Percentiles rank a stretch among this genome's conserved stretches.
phyloP scores from a whole-genome alignment of 2,797 vertebrate species.

The Pterois miles region DNA sequence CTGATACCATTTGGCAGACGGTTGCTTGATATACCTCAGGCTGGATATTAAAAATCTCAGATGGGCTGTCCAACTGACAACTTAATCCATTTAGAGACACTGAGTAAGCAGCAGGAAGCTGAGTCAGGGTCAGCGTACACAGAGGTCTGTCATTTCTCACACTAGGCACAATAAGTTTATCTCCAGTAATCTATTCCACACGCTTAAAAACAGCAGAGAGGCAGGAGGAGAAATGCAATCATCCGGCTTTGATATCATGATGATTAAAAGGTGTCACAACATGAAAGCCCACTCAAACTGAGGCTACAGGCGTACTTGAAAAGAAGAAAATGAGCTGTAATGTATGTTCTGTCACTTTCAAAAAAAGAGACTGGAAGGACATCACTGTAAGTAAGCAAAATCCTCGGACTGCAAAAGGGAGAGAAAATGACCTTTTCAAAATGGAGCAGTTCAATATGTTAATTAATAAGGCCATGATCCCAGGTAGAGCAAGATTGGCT shows the following conservation, averaged over 20 bases:
- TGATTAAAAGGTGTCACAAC: constrained; percentile 42
- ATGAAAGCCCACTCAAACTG: constrained; percentile 13
- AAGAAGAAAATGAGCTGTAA: neutral
- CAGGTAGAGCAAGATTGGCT: constrained; percentile 43
- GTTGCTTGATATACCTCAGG: constrained; percentile 76
- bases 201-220: constrained; percentile 31
- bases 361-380: neutral
- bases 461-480: constrained; percentile 68
- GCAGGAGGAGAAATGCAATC: constrained; percentile 22
- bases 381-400: constrained; percentile 28
- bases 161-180: constrained; percentile 63
- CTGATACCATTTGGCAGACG: constrained; percentile 74
- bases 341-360: neutral
- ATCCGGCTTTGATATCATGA: constrained; percentile 17
- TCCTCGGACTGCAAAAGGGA: constrained; percentile 38
- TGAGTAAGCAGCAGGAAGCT: constrained; percentile 74
- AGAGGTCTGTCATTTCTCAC: constrained; percentile 68
- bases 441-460: constrained; percentile 62
- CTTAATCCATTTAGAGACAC: constrained; percentile 81
- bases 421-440: constrained; percentile 61
- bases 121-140: constrained; percentile 70
- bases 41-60: constrained; percentile 82
- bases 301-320: constrained; percentile 2
- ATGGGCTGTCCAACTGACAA: constrained; percentile 80
- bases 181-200: constrained; percentile 56